Evolutionary conservation across 2,888 invertebrate genomes (phyloP).

Genomic region (Cyclophora albipunctata): DNA sequence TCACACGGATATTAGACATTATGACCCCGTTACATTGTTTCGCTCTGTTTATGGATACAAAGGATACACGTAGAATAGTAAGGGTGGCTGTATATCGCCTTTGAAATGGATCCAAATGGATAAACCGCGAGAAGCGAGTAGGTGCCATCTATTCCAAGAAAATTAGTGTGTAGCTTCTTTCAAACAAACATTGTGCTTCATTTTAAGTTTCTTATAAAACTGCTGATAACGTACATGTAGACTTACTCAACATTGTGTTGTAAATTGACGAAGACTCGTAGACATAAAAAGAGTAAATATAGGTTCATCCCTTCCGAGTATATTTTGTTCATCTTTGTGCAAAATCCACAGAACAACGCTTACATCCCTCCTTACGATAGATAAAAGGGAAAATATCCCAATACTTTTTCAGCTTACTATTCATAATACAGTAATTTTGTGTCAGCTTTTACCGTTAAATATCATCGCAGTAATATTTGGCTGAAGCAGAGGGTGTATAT

Average conservation of each 20-base stretch:
- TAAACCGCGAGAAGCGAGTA: neutral
- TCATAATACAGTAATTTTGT: conserved; percentile 15
- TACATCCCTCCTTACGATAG: too few species aligned
- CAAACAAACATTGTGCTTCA: too few species aligned
- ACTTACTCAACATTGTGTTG: too few species aligned
- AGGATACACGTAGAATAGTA: conserved; percentile 16
- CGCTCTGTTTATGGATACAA: conserved; percentile 16
- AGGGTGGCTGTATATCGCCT: conserved; percentile 8
- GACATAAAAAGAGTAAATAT: too few species aligned
- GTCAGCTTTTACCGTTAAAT: conserved; percentile 14
- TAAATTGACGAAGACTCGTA: too few species aligned
- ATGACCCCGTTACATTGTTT: conserved; percentile 19
- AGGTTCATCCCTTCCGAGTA: too few species aligned
- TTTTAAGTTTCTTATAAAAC: neutral
- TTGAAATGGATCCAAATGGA: conserved; percentile 5
- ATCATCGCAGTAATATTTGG: conserved; percentile 11
- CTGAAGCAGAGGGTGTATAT: conserved; percentile 8
- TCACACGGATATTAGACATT: conserved; percentile 19
- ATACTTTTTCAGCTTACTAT: neutral
- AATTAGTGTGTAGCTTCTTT: too few species aligned
- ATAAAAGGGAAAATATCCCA: too few species aligned
- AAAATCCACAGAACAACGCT: too few species aligned
- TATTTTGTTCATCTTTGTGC: too few species aligned
- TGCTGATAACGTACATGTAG: neutral
- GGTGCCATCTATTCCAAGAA: too few species aligned